These are phyloP conservation scores for Ceratoteleas bidentatus DNA, from an alignment of 1,140 invertebrate genomes.

Conservation along the genomic window DNA sequence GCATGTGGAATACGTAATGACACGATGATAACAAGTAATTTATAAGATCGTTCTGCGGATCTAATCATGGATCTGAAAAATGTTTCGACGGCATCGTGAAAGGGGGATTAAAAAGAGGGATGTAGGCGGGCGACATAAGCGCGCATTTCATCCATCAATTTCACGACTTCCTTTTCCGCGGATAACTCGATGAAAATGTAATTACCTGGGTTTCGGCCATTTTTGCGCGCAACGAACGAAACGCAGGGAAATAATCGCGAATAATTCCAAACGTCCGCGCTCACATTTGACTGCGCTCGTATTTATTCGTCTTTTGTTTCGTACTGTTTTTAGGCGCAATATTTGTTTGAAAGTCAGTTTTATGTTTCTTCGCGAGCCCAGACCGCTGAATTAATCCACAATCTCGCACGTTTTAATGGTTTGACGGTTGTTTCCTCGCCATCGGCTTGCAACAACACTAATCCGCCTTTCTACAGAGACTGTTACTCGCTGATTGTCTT, in stretches of 20 bases:
- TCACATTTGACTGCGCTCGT: conserved; percentile 47
- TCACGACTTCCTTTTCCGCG: conserved; percentile 55
- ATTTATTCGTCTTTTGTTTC: conserved; percentile 54
- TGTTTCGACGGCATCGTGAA: not conserved
- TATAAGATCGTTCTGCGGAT: no score
- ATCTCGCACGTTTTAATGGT: conserved; percentile 48
- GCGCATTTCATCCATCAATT: conserved; percentile 54
- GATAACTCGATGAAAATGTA: conserved; percentile 58
- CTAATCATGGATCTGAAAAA: no score
- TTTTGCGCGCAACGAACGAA: conserved; percentile 58
- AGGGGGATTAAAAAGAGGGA: not conserved
- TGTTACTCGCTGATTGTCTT: conserved; percentile 37
- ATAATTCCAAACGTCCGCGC: conserved; percentile 48
- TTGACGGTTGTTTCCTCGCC: conserved; percentile 36
- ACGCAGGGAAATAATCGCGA: conserved; percentile 52
- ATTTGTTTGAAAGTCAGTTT: conserved; percentile 46
- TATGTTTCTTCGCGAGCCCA: conserved; percentile 42
- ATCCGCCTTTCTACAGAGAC: conserved; percentile 36
- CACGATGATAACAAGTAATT: no score
- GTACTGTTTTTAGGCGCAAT: conserved; percentile 45
- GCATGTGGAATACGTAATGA: no score
- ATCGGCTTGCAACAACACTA: conserved; percentile 46
- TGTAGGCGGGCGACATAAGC: not conserved
- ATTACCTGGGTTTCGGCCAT: conserved; percentile 50
- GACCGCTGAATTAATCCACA: conserved; percentile 43